Percentiles rank a stretch among this genome's conserved stretches.
Evolutionary conservation across 35 echinoderm and acorn worm species (phyloP).

Genomic region (Apostichopus californicus): DNA sequence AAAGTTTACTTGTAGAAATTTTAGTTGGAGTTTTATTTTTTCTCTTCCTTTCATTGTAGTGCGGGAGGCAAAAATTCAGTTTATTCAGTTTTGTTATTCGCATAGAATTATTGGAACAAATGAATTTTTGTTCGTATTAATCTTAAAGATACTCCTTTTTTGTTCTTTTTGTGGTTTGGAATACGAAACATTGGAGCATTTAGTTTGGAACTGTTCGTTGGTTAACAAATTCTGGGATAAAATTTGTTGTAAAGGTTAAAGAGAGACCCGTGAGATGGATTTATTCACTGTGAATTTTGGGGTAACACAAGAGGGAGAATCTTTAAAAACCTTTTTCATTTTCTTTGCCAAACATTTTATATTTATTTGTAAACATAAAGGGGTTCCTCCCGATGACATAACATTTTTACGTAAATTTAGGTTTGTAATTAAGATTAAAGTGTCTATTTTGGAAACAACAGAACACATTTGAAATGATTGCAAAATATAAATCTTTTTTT

Average conservation of each 20-base stretch:
- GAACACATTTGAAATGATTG: neutral
- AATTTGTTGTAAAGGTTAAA: neutral
- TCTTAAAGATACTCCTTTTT: neutral
- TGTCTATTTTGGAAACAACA: neutral
- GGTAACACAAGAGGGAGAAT: neutral
- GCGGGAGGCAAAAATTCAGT: too few species aligned
- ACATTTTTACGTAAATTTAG: too few species aligned
- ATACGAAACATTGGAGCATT: neutral
- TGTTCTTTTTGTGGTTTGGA: neutral
- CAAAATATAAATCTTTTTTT: neutral
- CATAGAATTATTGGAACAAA: neutral
- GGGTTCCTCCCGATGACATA: too few species aligned
- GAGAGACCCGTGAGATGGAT: too few species aligned
- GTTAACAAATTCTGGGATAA: neutral
- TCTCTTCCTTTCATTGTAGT: neutral
- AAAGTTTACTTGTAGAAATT: neutral
- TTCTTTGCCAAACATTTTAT: neutral
- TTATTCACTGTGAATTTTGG: too few species aligned
- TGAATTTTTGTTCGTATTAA: neutral
- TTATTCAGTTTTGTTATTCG: neutral
- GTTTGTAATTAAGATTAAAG: neutral
- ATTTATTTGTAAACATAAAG: neutral
- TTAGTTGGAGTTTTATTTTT: neutral
- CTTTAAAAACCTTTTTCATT: neutral
- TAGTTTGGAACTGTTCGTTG: neutral